phyloP scores from a whole-genome alignment of 2,797 vertebrate species.

The Sebastes steindachneri region DNA sequence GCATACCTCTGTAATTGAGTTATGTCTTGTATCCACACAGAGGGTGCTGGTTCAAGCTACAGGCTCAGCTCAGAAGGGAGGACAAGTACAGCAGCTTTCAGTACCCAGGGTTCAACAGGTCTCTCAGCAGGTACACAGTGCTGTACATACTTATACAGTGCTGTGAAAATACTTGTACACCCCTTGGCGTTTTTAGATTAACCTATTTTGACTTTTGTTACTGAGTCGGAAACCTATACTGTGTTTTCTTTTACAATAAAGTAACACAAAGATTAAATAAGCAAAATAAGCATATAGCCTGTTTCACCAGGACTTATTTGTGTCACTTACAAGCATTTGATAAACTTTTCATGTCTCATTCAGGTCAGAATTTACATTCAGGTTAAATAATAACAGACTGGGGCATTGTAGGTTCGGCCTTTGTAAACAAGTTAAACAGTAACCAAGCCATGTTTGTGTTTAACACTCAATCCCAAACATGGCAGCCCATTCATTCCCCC shows the following conservation, averaged over 20 bases:
- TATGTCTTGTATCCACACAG: constrained; percentile 84
- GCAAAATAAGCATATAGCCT: neutral
- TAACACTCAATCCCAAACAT: constrained; percentile 8
- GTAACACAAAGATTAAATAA: neutral
- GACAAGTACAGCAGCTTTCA: constrained; percentile 90
- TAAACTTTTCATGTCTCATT: neutral
- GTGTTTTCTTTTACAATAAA: neutral
- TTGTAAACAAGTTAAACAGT: constrained; percentile 3
- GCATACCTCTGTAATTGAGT: constrained; percentile 69
- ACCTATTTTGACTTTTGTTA: neutral
- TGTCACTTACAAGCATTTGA: neutral
- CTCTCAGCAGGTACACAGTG: constrained; percentile 92
- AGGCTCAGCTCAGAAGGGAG: constrained; percentile 92
- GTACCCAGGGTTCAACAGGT: constrained; percentile 93
- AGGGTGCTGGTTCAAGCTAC: constrained; percentile 94
- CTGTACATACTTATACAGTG: constrained; percentile 67
- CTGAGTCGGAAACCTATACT: neutral
- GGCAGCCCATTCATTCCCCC: neutral
- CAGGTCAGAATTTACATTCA: neutral
- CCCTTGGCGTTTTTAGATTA: neutral
- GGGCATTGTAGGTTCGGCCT: neutral
- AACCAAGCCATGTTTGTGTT: neutral
- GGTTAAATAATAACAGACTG: neutral
- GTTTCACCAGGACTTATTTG: neutral
- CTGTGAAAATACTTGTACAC: constrained; percentile 58